These are phyloP conservation scores for Hestina assimilis DNA, from an alignment of 1,140 invertebrate species.

Conservation along the genomic window DNA sequence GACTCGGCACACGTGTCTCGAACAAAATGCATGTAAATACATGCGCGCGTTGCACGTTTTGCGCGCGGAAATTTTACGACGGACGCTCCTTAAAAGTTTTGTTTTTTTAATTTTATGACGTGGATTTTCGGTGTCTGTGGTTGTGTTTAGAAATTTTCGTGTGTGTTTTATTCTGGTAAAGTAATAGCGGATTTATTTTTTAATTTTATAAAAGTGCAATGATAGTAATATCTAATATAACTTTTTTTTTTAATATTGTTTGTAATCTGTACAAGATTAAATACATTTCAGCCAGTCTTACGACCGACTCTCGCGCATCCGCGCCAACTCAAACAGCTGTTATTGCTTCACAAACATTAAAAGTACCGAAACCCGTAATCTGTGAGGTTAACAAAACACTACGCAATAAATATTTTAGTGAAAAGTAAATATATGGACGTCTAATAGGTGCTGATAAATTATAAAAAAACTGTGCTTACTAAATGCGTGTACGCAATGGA, in stretches of 20 bases:
- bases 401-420: constrained; percentile 68
- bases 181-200: not conserved
- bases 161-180: constrained; percentile 20
- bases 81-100: constrained; percentile 33
- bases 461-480: constrained; percentile 60
- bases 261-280: constrained; percentile 16
- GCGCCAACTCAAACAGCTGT: constrained; percentile 59
- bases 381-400: constrained; percentile 72
- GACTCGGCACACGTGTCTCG: constrained; percentile 66
- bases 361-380: constrained; percentile 63
- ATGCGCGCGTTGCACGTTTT: constrained; percentile 48
- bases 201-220: too few species aligned
- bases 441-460: constrained; percentile 64
- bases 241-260: not conserved
- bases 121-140: constrained; percentile 11
- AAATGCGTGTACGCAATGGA: constrained; percentile 44
- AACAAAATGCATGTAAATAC: constrained; percentile 69
- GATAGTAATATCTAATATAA: too few species aligned
- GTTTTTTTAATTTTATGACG: constrained; percentile 28
- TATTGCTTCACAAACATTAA: constrained; percentile 68
- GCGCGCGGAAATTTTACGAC: constrained; percentile 54
- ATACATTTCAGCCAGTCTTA: constrained; percentile 25
- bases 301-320: constrained; percentile 42
- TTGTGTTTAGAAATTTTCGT: constrained; percentile 7
- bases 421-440: constrained; percentile 48